phyloP scores from a whole-genome alignment of 1,140 invertebrate genomes.

The Aradophagus sp. region DNA sequence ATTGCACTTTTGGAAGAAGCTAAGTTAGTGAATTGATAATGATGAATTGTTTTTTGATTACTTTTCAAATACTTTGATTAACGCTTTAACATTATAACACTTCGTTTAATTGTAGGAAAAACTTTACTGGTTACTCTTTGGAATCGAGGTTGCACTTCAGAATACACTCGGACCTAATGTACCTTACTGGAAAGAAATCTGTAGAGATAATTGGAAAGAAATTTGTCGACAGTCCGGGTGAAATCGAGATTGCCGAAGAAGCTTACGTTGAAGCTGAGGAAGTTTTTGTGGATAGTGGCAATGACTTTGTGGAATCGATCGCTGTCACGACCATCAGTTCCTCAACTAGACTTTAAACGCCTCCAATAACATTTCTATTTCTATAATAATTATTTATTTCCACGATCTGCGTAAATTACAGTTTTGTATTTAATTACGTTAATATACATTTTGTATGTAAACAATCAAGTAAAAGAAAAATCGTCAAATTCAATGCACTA shows the following conservation, averaged over 20 bases:
- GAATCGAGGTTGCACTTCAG: conserved; percentile 94
- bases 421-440: conserved; percentile 42
- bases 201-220: conserved; percentile 47
- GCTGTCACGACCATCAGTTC: conserved; percentile 44
- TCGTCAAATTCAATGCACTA: conserved; percentile 11
- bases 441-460: conserved; percentile 37
- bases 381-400: conserved; percentile 39
- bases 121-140: conserved; percentile 91
- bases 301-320: conserved; percentile 43
- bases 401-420: conserved; percentile 5
- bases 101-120: conserved; percentile 80
- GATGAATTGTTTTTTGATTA: neutral
- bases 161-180: conserved; percentile 86
- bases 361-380: conserved; percentile 22
- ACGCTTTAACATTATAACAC: neutral
- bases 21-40: conserved; percentile 79
- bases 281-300: conserved; percentile 24
- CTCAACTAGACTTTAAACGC: conserved; percentile 54
- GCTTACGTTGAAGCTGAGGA: conserved; percentile 42
- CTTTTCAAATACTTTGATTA: conserved; percentile 3
- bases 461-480: conserved; percentile 8
- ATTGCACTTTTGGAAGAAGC: conserved; percentile 86
- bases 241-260: conserved; percentile 44
- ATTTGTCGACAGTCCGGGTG: conserved; percentile 22
- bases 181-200: conserved; percentile 71